Evolutionary conservation across 2,113 vertebrate genomes (phyloP).

Genomic region (Paracyprichromis sp.): DNA sequence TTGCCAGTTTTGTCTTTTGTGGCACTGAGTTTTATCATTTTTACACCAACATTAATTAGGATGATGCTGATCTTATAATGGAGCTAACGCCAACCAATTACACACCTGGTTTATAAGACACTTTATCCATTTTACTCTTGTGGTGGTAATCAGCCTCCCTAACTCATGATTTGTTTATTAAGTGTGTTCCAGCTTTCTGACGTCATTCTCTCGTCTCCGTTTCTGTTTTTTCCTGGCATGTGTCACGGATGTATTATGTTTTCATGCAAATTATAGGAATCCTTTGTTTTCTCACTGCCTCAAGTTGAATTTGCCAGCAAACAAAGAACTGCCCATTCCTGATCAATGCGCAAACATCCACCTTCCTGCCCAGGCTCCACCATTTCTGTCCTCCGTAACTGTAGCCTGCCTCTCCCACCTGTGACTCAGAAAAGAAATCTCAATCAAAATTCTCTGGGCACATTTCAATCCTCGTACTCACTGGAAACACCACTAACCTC

Average conservation of each 20-base stretch:
- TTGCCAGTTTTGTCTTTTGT: not conserved
- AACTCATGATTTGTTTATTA: not conserved
- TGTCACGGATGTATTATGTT: not conserved
- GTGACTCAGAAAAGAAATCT: not conserved
- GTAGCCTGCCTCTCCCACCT: not conserved
- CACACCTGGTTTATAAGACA: not conserved
- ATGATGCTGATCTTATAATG: not conserved
- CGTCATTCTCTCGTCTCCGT: not conserved
- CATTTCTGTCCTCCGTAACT: not conserved
- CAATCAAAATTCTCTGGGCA: not conserved
- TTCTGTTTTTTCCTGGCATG: not conserved
- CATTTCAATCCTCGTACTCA: not conserved
- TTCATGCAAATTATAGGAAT: not conserved
- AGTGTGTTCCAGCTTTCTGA: not conserved
- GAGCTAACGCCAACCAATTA: rapidly evolving
- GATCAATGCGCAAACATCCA: not conserved
- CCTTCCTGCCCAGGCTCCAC: not conserved
- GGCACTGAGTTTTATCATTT: not conserved
- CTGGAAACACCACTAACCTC: not conserved
- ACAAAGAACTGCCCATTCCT: not conserved
- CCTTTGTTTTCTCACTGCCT: not conserved
- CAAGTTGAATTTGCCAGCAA: not conserved
- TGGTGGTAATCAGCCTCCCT: not conserved
- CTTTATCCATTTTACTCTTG: not conserved
- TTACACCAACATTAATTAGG: not conserved